A percentile compares a stretch with the other conserved stretches of the same genome.
phyloP scores from a whole-genome alignment of 2,113 vertebrate species.

The Mesembrinibis cayennensis region DNA sequence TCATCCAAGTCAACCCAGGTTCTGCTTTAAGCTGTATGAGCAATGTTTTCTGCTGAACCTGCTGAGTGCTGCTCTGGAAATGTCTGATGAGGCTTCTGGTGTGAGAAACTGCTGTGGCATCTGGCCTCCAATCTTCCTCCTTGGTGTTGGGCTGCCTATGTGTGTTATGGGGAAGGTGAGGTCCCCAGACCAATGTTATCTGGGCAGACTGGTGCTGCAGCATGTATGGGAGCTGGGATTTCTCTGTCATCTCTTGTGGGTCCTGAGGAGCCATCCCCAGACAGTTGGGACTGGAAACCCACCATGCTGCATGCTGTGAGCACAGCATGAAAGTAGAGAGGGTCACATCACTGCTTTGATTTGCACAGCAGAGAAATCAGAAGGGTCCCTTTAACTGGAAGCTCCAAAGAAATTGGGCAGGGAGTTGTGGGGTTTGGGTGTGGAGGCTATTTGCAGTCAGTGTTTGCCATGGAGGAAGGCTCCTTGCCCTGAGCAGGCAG shows the following conservation, averaged over 20 bases:
- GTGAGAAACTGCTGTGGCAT: not conserved
- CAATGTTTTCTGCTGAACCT: not conserved
- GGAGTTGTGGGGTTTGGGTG: not conserved
- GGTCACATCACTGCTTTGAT: not conserved
- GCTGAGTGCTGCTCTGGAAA: not conserved
- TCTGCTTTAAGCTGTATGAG: not conserved
- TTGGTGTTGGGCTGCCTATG: not conserved
- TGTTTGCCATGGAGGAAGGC: not conserved
- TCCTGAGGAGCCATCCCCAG: not conserved
- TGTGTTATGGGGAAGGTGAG: not conserved
- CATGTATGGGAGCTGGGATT: not conserved
- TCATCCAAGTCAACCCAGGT: rapidly evolving
- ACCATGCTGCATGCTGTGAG: not conserved
- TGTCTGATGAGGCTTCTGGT: not conserved
- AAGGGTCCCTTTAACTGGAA: not conserved
- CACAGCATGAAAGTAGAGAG: rapidly evolving
- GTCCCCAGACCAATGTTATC: rapidly evolving
- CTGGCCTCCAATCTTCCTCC: not conserved
- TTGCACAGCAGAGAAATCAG: rapidly evolving
- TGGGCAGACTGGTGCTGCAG: not conserved
- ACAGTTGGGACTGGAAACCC: not conserved
- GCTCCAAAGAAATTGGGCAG: not conserved
- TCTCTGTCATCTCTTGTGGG: not conserved
- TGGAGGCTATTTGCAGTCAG: not conserved
- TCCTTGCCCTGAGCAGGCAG: not conserved